phyloP scores from a whole-genome alignment of 2,113 vertebrate genomes.

The Corvus moneduloides region DNA sequence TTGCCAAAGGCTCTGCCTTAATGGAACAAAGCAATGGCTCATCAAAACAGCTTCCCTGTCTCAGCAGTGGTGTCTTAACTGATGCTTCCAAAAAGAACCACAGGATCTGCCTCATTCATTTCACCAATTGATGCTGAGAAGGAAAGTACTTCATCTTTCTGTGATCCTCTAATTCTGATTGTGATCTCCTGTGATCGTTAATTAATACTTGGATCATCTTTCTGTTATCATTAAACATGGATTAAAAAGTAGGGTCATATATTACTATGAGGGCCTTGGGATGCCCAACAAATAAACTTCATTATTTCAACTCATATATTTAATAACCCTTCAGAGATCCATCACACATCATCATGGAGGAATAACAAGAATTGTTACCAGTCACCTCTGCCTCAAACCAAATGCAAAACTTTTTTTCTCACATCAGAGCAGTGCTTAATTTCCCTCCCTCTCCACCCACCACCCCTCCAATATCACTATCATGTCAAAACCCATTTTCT shows the following conservation, averaged over 20 bases:
- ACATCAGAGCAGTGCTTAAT: not conserved
- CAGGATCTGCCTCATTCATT: not conserved
- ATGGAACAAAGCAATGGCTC: constrained; percentile 15
- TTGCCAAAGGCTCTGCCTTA: constrained; percentile 27
- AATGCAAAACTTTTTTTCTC: not conserved
- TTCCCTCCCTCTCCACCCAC: not conserved
- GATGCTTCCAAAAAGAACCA: not conserved
- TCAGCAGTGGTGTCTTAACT: not conserved
- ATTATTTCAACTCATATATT: not conserved
- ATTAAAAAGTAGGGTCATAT: not conserved
- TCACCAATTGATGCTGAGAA: not conserved
- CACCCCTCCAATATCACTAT: not conserved
- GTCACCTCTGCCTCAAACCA: not conserved
- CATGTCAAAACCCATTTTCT: constrained; percentile 14
- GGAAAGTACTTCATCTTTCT: not conserved
- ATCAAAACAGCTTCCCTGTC: not conserved
- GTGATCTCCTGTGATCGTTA: not conserved
- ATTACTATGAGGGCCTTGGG: not conserved
- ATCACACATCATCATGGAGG: not conserved
- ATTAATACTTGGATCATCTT: not conserved
- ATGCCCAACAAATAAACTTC: not conserved
- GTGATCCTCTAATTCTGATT: not conserved
- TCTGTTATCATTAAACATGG: not conserved
- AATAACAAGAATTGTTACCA: not conserved
- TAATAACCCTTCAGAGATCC: constrained; percentile 1